phyloP scores from a whole-genome alignment of 2,797 vertebrate species.

The Cossypha polioptera region DNA sequence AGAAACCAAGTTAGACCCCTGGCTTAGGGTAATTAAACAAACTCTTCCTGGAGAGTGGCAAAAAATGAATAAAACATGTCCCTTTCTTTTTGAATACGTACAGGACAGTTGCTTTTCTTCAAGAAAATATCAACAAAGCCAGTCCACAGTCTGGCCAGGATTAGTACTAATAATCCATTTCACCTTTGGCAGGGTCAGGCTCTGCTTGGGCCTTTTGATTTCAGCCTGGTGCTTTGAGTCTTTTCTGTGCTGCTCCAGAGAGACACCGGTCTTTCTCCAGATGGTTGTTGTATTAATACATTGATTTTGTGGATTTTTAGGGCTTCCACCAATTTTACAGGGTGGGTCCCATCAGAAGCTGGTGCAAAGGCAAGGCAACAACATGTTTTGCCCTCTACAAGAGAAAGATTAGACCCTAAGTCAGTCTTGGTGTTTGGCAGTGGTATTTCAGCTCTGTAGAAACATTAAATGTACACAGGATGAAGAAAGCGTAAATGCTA shows the following conservation, averaged over 20 bases:
- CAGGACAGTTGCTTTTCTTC: not conserved
- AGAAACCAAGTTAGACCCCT: not conserved
- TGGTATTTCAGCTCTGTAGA: not conserved
- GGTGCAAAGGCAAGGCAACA: not conserved
- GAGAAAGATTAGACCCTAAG: not conserved
- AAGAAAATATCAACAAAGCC: not conserved
- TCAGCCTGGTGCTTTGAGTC: not conserved
- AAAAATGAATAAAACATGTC: slow-evolving; percentile 6
- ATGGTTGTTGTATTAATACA: not conserved
- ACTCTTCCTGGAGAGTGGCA: not conserved
- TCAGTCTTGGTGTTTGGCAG: not conserved
- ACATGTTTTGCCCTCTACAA: not conserved
- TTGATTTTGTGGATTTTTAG: not conserved
- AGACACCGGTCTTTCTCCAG: not conserved
- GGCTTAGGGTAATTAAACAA: slow-evolving; percentile 2
- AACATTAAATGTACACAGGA: not conserved
- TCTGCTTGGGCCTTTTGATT: slow-evolving; percentile 7
- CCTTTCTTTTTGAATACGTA: not conserved
- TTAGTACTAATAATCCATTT: slow-evolving; percentile 18
- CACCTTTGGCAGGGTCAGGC: not conserved
- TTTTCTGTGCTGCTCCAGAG: not conserved
- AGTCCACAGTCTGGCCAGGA: not conserved
- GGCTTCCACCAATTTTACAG: not conserved
- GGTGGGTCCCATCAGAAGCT: not conserved
- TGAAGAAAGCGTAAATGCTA: not conserved